A percentile compares a stretch with the other conserved stretches of the same genome.
These are phyloP conservation scores for Sebastes wilsoni DNA, from an alignment of 2,797 vertebrate species.

Conservation along the genomic window DNA sequence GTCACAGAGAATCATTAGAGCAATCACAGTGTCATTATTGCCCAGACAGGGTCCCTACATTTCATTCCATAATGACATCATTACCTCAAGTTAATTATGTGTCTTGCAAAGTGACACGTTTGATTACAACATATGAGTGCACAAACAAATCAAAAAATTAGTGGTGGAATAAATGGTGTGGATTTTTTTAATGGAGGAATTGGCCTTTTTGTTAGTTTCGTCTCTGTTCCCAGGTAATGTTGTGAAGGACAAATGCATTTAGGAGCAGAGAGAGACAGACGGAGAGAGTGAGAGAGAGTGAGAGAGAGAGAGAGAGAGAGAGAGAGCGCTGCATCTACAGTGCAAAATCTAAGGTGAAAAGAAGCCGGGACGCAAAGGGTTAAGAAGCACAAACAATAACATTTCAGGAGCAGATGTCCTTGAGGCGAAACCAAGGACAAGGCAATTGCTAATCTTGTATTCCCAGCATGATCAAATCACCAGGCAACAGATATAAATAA, in stretches of 20 bases:
- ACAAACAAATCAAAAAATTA: conserved; percentile 70
- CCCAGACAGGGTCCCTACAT: conserved; percentile 57
- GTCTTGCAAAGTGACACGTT: conserved; percentile 63
- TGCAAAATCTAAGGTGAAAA: conserved; percentile 36
- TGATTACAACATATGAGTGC: conserved; percentile 69
- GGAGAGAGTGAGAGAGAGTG: not conserved
- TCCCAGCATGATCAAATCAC: conserved; percentile 96
- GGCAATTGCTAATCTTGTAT: conserved; percentile 95
- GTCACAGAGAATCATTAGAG: conserved; percentile 68
- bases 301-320: not conserved
- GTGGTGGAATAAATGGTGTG: conserved; percentile 36
- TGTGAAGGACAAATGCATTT: conserved; percentile 58
- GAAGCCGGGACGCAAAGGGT: conserved; percentile 72
- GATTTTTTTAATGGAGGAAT: conserved; percentile 41
- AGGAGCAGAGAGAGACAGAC: not conserved
- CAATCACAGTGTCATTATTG: conserved; percentile 60
- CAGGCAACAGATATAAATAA: conserved; percentile 97
- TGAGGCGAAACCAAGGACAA: conserved; percentile 92
- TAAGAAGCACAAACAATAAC: conserved; percentile 89
- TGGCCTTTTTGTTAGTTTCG: conserved; percentile 41
- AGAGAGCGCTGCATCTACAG: conserved; percentile 1
- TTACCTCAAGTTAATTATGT: conserved; percentile 72
- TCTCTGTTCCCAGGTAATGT: conserved; percentile 48
- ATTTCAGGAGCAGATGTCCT: conserved; percentile 93
- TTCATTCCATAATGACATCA: conserved; percentile 70